A percentile compares a stretch with the other conserved stretches of the same genome.
phyloP scores from a whole-genome alignment of 30 jellyfish, hydroid and myxozoan species.

The Sanderia malayensis region DNA sequence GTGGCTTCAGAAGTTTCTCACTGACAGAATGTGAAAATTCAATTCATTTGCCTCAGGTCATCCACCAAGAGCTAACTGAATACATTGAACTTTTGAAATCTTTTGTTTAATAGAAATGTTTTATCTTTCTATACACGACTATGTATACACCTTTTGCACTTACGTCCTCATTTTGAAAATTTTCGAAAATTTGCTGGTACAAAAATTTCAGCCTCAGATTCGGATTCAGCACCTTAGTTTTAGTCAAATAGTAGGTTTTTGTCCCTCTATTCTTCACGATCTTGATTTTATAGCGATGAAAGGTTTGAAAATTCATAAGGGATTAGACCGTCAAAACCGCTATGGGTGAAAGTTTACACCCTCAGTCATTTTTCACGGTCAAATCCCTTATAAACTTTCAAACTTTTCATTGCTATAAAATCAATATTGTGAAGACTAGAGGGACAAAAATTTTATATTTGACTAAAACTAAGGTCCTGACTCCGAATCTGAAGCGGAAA shows the following conservation, averaged over 20 bases:
- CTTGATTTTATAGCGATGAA: background rate
- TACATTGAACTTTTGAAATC: background rate
- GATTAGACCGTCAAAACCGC: background rate
- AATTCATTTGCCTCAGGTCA: background rate
- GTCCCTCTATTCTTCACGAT: background rate
- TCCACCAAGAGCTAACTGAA: slow-evolving; percentile 1
- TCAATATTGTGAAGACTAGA: background rate
- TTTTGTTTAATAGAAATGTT: background rate
- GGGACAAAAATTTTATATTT: background rate
- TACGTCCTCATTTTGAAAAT: background rate
- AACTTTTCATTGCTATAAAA: background rate
- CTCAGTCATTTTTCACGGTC: background rate
- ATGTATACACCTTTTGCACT: background rate
- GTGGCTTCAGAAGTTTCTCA: background rate
- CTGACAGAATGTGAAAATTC: background rate
- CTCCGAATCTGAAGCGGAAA: background rate
- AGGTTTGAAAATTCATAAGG: background rate
- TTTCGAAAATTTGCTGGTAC: background rate
- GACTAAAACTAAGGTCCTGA: slow-evolving; percentile 1
- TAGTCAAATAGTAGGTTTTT: background rate
- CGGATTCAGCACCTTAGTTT: background rate
- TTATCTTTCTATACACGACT: background rate
- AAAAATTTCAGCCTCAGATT: background rate
- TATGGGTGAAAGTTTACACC: background rate
- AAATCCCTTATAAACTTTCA: background rate